These are phyloP conservation scores for Bergia puertoricense DNA, from an alignment of 92 coral and sea anemone genomes.

Conservation along the genomic window DNA sequence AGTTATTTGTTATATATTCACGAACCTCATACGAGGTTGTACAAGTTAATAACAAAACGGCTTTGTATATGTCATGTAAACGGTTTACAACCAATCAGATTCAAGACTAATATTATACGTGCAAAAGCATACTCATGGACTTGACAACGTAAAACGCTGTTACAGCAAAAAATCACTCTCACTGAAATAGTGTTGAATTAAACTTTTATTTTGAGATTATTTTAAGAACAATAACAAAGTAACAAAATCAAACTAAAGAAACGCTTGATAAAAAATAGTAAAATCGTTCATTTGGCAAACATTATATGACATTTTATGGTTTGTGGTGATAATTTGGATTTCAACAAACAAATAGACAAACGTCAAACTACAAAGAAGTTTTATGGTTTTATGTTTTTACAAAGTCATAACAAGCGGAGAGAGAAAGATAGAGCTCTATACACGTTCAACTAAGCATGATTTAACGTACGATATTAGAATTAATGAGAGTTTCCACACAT, in stretches of 20 bases:
- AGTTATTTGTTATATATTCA: background rate
- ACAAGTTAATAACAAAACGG: background rate
- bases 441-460: no score
- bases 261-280: no score
- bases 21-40: background rate
- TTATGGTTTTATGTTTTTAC: background rate
- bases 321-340: no score
- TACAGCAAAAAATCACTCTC: no score
- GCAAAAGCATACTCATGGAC: background rate
- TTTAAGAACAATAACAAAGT: no score
- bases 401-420: background rate
- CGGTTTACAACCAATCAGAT: conserved; percentile 6
- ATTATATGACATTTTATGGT: background rate
- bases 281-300: background rate
- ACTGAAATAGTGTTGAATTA: no score
- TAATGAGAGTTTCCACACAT: no score
- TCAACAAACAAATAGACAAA: no score
- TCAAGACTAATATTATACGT: background rate
- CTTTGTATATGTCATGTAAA: background rate
- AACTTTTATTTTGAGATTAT: no score
- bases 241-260: no score
- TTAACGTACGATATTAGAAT: no score
- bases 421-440: background rate
- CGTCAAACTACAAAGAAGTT: background rate
- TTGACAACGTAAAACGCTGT: background rate